Evolutionary conservation across 2,797 vertebrate species (phyloP).

Genomic region (Tarsius wallacei): DNA sequence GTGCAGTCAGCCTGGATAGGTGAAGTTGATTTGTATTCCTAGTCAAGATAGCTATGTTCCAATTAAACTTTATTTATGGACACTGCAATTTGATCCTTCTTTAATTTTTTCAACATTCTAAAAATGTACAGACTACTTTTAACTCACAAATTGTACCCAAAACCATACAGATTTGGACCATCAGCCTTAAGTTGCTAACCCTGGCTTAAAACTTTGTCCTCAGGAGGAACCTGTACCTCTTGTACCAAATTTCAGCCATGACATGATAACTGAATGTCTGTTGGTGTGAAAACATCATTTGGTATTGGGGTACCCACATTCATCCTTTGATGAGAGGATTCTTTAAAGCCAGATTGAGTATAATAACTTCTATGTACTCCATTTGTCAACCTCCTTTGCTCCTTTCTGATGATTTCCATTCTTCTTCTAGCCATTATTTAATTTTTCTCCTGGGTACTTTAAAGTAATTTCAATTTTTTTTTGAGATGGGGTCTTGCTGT

Average conservation of each 20-base stretch:
- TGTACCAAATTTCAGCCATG: background rate
- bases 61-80: background rate
- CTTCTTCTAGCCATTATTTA: background rate
- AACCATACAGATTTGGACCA: no score
- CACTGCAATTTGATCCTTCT: background rate
- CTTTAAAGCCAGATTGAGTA: background rate
- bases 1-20: background rate
- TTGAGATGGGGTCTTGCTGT: background rate
- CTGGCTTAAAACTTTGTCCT: background rate
- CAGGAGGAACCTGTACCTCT: background rate
- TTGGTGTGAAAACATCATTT: background rate
- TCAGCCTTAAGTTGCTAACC: background rate
- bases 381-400: background rate
- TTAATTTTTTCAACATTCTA: background rate
- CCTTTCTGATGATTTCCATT: background rate
- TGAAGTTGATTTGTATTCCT: background rate
- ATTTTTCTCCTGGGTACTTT: background rate
- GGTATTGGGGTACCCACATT: background rate
- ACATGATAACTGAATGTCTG: background rate
- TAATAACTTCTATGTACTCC: accelerated
- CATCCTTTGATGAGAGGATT: background rate
- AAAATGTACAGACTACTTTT: slow-evolving; percentile 25
- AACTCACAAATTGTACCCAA: slow-evolving; percentile 2
- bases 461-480: background rate
- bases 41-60: background rate